Base-by-base conservation (phyloP, 1,140 invertebrate species). In the Sarcophaga peregrina region DNA sequence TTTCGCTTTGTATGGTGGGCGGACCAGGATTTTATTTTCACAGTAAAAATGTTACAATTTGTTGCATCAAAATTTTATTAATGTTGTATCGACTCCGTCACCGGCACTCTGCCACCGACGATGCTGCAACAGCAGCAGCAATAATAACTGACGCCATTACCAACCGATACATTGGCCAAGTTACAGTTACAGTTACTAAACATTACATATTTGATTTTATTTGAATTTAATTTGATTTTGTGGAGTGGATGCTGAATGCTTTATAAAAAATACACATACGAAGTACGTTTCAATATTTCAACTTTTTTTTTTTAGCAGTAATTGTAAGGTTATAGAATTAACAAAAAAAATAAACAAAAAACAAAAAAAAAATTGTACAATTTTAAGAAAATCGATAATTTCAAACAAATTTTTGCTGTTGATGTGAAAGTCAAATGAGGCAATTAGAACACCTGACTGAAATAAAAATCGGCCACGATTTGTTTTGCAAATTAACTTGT, bases 21-120 rank as follows among this genome's bases (percentile, higher is more conserved):
- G 62, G 15, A 6, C n/a, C 62, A 25, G 8, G 62, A 37, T 68
- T 68, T 68, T 20, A 68, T 68, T 68, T 68, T 68, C 17, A 68
- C 62, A 20, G 62, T 68, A 68, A 68, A 37, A 68, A 68, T 68
- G 62, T 68, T 68, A 68, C 62, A 68, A 68, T 68, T 68, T 68
- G 62, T 68, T 68, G 62, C 20, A 20, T 68, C 20, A 20, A n/a
- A 68, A 68, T 20, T 68, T 68, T 68, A 68, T 68, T 68, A 68
- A 68, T 68, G 62, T 68, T 68, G 62, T 20, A 68, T n/a, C 81
- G 45, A 68, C 81, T 15, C 54, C 25, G 48, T 54, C 45, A 50
- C 50, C 15, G 80, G 25, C 80, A 54, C 62, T n/a, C n/a, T 46
- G 37, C 47, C 81, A 17, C 13, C 62, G 37, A 48, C 50, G 17